Evolutionary conservation across 2,113 vertebrate genomes (phyloP).

Genomic region (Pavo muticus): DNA sequence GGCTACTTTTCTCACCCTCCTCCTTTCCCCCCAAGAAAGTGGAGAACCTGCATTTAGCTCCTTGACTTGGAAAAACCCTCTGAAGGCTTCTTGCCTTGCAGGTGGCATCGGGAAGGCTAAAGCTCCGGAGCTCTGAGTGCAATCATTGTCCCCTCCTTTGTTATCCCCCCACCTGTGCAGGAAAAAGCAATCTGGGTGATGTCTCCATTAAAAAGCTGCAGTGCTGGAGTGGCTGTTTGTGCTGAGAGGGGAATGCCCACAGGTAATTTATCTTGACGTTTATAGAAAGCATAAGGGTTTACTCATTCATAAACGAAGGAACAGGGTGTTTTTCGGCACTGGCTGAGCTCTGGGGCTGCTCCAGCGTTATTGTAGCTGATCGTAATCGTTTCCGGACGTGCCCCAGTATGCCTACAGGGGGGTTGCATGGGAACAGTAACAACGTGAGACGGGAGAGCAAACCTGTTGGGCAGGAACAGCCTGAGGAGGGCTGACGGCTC

Average conservation of each 20-base stretch:
- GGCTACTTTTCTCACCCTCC: not conserved
- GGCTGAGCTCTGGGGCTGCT: conserved; percentile 42
- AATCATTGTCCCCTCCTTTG: not conserved
- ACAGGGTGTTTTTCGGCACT: conserved; percentile 29
- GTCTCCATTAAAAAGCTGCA: not conserved
- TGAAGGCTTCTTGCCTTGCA: not conserved
- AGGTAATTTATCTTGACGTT: conserved; percentile 55
- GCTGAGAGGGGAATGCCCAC: conserved; percentile 47
- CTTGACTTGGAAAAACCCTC: not conserved
- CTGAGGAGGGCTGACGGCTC: not conserved
- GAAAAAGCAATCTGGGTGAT: not conserved
- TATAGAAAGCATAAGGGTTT: conserved; percentile 61
- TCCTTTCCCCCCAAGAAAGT: not conserved
- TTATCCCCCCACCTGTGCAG: not conserved
- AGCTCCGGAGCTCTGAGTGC: not conserved
- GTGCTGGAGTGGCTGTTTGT: not conserved
- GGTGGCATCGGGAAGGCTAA: not conserved
- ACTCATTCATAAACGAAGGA: conserved; percentile 58
- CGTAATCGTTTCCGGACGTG: conserved; percentile 69
- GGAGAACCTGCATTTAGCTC: not conserved
- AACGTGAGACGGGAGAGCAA: not conserved
- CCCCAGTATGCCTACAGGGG: conserved; percentile 53
- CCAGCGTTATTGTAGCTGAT: conserved; percentile 49
- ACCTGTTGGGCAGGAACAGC: conserved; percentile 11
- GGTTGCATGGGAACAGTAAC: conserved; percentile 45